Percentiles rank a stretch among this genome's conserved stretches.
phyloP scores from a whole-genome alignment of 2,888 invertebrate species.

The Ypsolopha scabrella region DNA sequence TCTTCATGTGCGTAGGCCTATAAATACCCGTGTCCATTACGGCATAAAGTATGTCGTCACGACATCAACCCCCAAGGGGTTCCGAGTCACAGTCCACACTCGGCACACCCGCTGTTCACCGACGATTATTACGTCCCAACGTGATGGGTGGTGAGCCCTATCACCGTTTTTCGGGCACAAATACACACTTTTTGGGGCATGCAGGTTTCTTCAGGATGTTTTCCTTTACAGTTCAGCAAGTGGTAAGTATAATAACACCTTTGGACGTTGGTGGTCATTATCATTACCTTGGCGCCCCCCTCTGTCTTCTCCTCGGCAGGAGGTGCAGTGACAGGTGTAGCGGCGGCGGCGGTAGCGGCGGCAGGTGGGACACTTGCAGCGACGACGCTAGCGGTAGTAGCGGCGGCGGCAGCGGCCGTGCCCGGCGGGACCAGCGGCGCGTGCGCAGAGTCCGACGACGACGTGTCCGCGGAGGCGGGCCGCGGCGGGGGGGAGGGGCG shows the following conservation, averaged over 20 bases:
- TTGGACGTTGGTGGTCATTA: neutral
- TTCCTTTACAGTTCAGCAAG: too few relatives aligned
- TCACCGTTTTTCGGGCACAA: too few relatives aligned
- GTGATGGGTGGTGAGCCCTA: too few relatives aligned
- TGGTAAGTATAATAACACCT: too few relatives aligned
- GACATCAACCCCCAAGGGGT: too few relatives aligned
- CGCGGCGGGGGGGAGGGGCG: constrained; percentile 54
- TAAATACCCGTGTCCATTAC: too few relatives aligned
- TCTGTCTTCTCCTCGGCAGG: neutral
- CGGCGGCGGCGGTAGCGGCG: constrained; percentile 13
- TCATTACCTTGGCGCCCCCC: neutral
- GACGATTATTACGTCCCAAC: too few relatives aligned
- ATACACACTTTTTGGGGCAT: too few relatives aligned
- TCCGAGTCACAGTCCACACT: too few relatives aligned
- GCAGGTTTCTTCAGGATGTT: too few relatives aligned
- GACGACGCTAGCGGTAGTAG: constrained; percentile 14
- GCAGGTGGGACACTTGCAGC: constrained; percentile 13
- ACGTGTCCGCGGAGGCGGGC: constrained; percentile 68
- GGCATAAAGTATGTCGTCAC: too few relatives aligned
- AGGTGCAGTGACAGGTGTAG: constrained; percentile 11
- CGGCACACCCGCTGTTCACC: too few relatives aligned
- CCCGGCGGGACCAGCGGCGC: constrained; percentile 42
- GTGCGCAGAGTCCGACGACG: constrained; percentile 63
- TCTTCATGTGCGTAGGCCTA: neutral
- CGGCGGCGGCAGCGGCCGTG: constrained; percentile 23